Evolutionary conservation across 1,140 invertebrate genomes (phyloP).

Genomic region (Hydropsyche tenuis): DNA sequence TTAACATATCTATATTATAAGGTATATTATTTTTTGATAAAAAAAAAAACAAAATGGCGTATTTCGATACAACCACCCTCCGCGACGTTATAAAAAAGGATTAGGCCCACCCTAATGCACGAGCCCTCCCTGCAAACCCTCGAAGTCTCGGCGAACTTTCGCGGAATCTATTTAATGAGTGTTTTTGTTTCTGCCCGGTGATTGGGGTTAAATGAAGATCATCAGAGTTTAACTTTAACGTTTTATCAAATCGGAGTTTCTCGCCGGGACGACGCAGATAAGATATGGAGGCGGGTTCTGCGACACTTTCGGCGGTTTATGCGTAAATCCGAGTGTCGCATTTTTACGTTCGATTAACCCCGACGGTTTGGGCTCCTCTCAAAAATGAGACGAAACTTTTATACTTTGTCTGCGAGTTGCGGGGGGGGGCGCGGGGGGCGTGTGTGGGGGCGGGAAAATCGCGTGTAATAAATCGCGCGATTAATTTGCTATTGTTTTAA

Average conservation of each 20-base stretch:
- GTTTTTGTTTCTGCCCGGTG: constrained; percentile 48
- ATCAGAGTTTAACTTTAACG: constrained; percentile 45
- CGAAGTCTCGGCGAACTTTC: constrained; percentile 33
- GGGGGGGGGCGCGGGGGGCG: no score
- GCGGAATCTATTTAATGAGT: constrained; percentile 49
- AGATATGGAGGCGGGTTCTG: background rate
- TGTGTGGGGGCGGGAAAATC: no score
- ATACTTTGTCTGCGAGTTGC: background rate
- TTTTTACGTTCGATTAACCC: constrained; percentile 26
- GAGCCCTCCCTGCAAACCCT: no score
- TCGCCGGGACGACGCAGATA: background rate
- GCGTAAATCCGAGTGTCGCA: constrained; percentile 14
- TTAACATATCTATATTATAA: background rate
- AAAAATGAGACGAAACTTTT: constrained; percentile 14
- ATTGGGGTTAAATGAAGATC: constrained; percentile 50
- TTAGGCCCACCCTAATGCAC: background rate
- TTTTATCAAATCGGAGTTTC: constrained; percentile 32
- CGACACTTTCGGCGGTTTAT: background rate
- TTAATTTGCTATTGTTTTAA: no score
- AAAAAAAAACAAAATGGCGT: no score
- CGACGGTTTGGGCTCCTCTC: background rate
- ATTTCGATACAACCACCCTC: background rate
- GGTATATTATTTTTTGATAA: no score
- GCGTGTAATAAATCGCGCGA: no score
- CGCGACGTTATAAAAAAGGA: constrained; percentile 27